Evolutionary conservation across 2,888 invertebrate genomes (phyloP), one percentile per base, ranked within the genome.

Genomic region (Drosophila macrothrix): DNA sequence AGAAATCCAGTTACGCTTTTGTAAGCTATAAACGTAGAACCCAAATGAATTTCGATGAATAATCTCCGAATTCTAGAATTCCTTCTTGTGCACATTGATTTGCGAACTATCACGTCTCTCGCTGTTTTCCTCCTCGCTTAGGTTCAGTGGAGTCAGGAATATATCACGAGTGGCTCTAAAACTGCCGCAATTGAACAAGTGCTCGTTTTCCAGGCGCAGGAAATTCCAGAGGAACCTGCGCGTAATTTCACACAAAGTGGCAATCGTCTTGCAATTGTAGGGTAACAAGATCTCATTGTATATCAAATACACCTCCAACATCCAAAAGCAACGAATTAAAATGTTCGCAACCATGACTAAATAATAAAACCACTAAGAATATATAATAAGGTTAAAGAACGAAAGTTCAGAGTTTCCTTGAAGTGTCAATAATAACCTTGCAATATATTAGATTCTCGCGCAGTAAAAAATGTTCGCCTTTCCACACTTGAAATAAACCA

Each of bases 171-270:
- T 99, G 0, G 99, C 99, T 84, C 99, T 94, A 95, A 99, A 99
- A 94, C 97, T 96, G 92, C 99, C 99, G 94, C 98, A 99, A 94
- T 99, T 99, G 94, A 99, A 99, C 50, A 99, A 94, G 93, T 99
- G 99, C 92, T 99, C 99, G 94, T 99, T 99, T 94, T 99, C 99
- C 88, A 99, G 93, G 0, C 99, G 98, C 94, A 99, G 98, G 94
- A 98, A 99, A 94, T 99, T 99, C 99, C 99, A 99, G 43, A 99
- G 95, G 94, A 99, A 99, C 66, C 99, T 95, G 91, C 97, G 72
- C 90, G 97, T 96, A 0, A 98, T 97, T 94, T 98, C 98, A 0
- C 97, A 93, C 0, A 97, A 96, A 41, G 97, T 96, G 33, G 96
- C 92, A 73, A 98, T 94, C 0, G 97, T 96, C 14, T 95, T 95